Evolutionary conservation across 2,888 invertebrate species (phyloP).

Genomic region (Coecobrya sp.): DNA sequence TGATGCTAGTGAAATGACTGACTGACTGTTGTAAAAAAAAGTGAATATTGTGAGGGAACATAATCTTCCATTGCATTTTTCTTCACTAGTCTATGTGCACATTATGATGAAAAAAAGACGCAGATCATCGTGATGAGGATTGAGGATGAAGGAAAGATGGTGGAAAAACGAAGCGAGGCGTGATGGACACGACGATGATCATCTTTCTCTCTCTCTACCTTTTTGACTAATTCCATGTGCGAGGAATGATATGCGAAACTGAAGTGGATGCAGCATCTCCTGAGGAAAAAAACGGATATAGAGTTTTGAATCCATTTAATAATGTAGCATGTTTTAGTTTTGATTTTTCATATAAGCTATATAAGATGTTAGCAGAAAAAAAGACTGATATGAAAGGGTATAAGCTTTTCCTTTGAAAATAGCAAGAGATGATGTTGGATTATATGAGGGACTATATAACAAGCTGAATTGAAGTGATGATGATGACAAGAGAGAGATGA

Average conservation of each 20-base stretch:
- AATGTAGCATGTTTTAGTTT: not conserved
- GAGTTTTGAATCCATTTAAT: not conserved
- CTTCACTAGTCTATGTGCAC: not conserved
- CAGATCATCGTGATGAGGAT: slow-evolving; percentile 33
- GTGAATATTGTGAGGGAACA: not conserved
- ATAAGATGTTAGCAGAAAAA: not conserved
- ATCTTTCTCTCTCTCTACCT: slow-evolving; percentile 10
- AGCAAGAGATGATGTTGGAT: not conserved
- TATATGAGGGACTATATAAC: not conserved
- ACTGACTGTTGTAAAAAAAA: not conserved
- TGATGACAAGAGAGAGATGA: not conserved
- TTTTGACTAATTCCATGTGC: not conserved
- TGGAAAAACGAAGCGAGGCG: slow-evolving; percentile 41
- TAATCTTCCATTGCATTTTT: not conserved
- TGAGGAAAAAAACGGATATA: not conserved
- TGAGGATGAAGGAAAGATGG: not conserved
- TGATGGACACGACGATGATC: slow-evolving; percentile 42
- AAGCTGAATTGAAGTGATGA: not conserved
- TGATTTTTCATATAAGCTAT: not conserved
- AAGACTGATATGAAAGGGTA: too few relatives aligned
- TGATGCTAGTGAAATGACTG: not conserved
- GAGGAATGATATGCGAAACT: slow-evolving; percentile 32
- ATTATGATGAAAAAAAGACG: not conserved
- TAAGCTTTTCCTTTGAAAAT: too few relatives aligned
- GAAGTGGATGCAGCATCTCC: not conserved